phyloP scores from a whole-genome alignment of 2,888 invertebrate species.

The Athalia cordata region DNA sequence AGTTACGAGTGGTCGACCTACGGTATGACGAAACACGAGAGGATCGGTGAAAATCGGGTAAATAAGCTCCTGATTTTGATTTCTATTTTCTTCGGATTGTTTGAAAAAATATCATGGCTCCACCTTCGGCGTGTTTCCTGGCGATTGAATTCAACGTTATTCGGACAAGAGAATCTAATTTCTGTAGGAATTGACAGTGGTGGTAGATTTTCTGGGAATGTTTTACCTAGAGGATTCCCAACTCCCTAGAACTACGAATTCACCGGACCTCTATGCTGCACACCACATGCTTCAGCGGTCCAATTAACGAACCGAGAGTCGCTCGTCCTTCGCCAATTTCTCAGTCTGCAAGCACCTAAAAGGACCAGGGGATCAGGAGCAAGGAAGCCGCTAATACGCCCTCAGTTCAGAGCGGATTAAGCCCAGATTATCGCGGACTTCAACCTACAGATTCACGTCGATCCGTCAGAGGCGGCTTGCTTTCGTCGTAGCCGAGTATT shows the following conservation, averaged over 20 bases:
- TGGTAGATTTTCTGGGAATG: background rate
- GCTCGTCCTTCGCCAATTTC: slow-evolving; percentile 15
- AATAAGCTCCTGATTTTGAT: too few relatives aligned
- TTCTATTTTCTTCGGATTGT: too few relatives aligned
- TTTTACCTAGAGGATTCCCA: background rate
- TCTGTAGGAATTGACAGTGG: too few relatives aligned
- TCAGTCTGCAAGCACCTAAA: background rate
- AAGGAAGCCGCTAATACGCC: slow-evolving; percentile 56
- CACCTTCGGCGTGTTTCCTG: too few relatives aligned
- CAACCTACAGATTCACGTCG: slow-evolving; percentile 12
- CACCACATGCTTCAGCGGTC: slow-evolving; percentile 29
- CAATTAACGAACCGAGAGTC: slow-evolving; percentile 43
- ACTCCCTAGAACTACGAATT: too few relatives aligned
- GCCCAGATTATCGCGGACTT: slow-evolving; percentile 61
- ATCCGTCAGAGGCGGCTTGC: slow-evolving; percentile 42
- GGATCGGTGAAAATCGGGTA: background rate
- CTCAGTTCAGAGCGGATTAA: slow-evolving; percentile 57
- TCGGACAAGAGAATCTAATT: too few relatives aligned
- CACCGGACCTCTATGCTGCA: background rate
- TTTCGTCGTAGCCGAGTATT: slow-evolving; percentile 1
- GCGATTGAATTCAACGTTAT: too few relatives aligned
- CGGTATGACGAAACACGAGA: slow-evolving; percentile 7
- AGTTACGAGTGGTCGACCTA: slow-evolving; percentile 57
- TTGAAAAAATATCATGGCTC: too few relatives aligned
- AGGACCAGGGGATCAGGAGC: slow-evolving; percentile 43